Evolutionary conservation across 92 coral and sea anemone genomes (phyloP).

Genomic region (Epizoanthus ramosus): DNA sequence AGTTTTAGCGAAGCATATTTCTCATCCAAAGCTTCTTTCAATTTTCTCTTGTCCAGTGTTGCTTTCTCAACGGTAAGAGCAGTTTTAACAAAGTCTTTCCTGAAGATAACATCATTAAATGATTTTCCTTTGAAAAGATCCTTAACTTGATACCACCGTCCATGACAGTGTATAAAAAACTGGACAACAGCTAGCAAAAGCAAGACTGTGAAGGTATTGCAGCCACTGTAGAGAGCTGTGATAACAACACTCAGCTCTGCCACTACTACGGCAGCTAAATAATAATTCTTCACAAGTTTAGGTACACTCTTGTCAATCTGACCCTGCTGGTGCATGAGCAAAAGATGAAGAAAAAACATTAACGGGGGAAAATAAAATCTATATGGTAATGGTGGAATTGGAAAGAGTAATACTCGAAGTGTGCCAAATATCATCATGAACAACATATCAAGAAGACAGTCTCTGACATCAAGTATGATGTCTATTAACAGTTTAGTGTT

Average conservation of each 20-base stretch:
- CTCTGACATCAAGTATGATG: constrained; percentile 7
- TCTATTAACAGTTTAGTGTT: not conserved
- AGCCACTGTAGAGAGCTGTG: too few relatives aligned
- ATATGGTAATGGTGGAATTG: constrained; percentile 4
- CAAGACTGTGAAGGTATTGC: too few relatives aligned
- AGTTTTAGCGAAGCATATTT: constrained; percentile 37
- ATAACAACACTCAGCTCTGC: not conserved
- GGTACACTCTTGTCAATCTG: not conserved
- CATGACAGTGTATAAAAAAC: not conserved
- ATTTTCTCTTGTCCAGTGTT: constrained; percentile 29
- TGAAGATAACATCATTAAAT: constrained; percentile 3
- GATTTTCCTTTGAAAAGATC: not conserved
- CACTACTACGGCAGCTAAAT: not conserved
- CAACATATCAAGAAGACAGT: constrained; percentile 8
- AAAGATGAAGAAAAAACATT: not conserved
- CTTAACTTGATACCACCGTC: constrained; percentile 5
- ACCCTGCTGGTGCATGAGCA: constrained; percentile 7
- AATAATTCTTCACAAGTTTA: not conserved
- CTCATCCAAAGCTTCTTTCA: constrained; percentile 52
- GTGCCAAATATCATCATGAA: not conserved
- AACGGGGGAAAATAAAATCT: not conserved
- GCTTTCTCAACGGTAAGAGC: constrained; percentile 41
- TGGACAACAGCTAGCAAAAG: not conserved
- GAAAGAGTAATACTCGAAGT: constrained; percentile 3
- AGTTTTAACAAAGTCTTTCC: constrained; percentile 7